These are phyloP conservation scores for Oscheius sp. DNA, from an alignment of 2,888 invertebrate genomes.

Conservation along the genomic window DNA sequence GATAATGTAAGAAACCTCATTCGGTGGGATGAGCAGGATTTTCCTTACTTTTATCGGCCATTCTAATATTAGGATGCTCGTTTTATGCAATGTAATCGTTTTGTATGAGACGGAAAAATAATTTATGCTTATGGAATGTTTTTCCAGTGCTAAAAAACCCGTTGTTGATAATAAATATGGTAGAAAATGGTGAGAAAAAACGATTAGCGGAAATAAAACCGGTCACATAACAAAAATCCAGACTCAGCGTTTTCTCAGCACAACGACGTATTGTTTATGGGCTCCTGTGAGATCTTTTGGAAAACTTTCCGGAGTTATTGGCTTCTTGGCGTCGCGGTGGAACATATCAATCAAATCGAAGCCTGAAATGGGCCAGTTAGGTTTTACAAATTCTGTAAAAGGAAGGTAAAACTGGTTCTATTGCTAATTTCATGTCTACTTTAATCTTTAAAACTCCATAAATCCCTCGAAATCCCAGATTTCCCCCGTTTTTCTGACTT, in stretches of 20 bases:
- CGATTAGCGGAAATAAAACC: background rate
- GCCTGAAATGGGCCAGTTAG: background rate
- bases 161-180: background rate
- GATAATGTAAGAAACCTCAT: too few species aligned
- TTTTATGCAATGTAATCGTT: too few species aligned
- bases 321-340: background rate
- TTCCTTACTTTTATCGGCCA: too few species aligned
- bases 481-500: too few species aligned
- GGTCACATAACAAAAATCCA: background rate
- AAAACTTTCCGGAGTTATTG: background rate
- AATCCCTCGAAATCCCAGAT: too few species aligned
- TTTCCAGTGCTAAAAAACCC: background rate
- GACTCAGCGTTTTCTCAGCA: slow-evolving; percentile 13
- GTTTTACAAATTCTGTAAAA: background rate
- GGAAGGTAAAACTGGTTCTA: too few species aligned
- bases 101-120: too few species aligned
- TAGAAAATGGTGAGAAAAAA: background rate
- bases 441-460: too few species aligned
- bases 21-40: too few species aligned
- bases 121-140: background rate
- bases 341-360: slow-evolving; percentile 25
- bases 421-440: too few species aligned
- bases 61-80: too few species aligned
- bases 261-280: slow-evolving; percentile 20
- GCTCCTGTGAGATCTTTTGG: background rate